Evolutionary conservation across 2,888 invertebrate species (phyloP).

Genomic region (Trichacis sp.): DNA sequence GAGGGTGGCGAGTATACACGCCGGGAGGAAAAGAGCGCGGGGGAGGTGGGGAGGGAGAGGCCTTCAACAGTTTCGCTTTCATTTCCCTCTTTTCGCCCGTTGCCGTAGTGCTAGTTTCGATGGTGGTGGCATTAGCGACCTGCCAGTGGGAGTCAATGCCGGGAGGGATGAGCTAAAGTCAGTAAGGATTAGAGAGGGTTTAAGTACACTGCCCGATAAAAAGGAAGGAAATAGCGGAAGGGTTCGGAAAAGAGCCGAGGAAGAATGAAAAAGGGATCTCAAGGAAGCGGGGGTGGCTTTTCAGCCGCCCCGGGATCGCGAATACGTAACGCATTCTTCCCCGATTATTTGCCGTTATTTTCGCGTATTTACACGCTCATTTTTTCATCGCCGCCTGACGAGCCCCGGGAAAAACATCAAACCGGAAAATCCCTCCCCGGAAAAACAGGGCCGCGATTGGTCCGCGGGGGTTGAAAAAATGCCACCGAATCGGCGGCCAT

Average conservation of each 20-base stretch:
- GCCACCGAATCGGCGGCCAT: conserved; percentile 65
- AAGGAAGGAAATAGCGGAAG: conserved; percentile 21
- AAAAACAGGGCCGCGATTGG: too few species aligned
- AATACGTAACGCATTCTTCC: too few species aligned
- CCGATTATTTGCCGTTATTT: too few species aligned
- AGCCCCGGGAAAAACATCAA: too few species aligned
- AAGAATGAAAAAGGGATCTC: conserved; percentile 38
- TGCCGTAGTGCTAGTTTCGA: conserved; percentile 43
- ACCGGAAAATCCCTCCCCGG: too few species aligned
- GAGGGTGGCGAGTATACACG: conserved; percentile 47
- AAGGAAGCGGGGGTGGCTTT: conserved; percentile 40
- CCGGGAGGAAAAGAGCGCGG: conserved; percentile 45
- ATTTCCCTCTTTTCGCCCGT: conserved; percentile 62
- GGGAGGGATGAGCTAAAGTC: conserved; percentile 47
- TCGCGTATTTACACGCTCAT: too few species aligned
- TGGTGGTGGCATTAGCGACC: conserved; percentile 39
- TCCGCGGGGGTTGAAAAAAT: conserved; percentile 60
- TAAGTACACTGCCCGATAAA: conserved; percentile 30
- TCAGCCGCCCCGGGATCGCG: too few species aligned
- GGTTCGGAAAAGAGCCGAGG: conserved; percentile 8
- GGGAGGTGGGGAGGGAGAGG: conserved; percentile 44
- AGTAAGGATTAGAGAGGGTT: conserved; percentile 46
- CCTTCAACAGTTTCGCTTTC: conserved; percentile 68
- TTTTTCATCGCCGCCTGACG: too few species aligned
- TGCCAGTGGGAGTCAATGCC: conserved; percentile 46